Percentiles rank a stretch among this genome's conserved stretches.
Conservation (phyloP, 2,797 vertebrate species). For the Rhinella marina region DNA sequence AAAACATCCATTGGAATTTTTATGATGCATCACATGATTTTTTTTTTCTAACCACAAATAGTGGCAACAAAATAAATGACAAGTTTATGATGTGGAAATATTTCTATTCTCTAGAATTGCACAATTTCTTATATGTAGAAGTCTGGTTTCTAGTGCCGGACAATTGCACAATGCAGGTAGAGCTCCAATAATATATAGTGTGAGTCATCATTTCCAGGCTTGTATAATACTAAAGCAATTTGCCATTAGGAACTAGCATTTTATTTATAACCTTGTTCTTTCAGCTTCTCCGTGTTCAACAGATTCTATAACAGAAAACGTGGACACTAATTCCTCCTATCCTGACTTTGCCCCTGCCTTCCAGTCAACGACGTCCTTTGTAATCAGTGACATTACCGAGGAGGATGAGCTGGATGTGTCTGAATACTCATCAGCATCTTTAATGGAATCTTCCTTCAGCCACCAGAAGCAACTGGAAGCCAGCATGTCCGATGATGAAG, state of each 20-base stretch:
- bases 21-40: too few species aligned
- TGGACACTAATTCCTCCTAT: slow-evolving; percentile 91
- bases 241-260: neutral
- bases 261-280: slow-evolving; percentile 64
- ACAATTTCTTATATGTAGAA: too few species aligned
- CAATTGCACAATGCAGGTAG: too few species aligned
- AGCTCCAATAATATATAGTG: neutral
- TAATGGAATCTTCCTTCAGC: slow-evolving; percentile 88
- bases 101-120: too few species aligned
- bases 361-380: slow-evolving; percentile 93
- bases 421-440: slow-evolving; percentile 84
- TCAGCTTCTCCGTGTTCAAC: slow-evolving; percentile 83
- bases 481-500: slow-evolving; percentile 86
- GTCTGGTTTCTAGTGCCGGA: too few species aligned
- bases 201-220: neutral
- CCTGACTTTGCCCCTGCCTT: slow-evolving; percentile 90
- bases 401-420: slow-evolving; percentile 90
- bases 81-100: too few species aligned
- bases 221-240: neutral
- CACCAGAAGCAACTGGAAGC: slow-evolving; percentile 75
- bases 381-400: slow-evolving; percentile 96
- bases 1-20: too few species aligned
- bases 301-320: slow-evolving; percentile 92
- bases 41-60: too few species aligned
- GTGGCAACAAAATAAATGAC: too few species aligned